Base-by-base conservation (phyloP, 2,888 invertebrate species). In the Philonicus albiceps region DNA sequence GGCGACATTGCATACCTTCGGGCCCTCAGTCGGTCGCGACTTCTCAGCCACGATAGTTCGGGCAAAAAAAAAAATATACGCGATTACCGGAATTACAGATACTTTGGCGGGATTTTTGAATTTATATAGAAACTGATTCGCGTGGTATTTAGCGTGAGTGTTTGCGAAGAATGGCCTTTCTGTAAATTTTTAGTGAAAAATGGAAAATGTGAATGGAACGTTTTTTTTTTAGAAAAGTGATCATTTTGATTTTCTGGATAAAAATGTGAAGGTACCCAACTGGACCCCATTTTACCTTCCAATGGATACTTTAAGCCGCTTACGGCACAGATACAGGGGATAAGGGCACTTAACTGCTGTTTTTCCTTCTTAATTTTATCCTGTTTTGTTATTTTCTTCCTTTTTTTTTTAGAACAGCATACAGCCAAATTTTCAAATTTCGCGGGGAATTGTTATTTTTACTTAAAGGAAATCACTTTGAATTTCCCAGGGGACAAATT, bases 1-100 rank as follows among this genome's bases (percentile, higher is more conserved):
- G 64, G 22, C 7, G 64, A 19, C 34, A 22, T 83, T 83, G 81
- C 81, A 83, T 83, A 83, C 81, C 64, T 83, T 83, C 64, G 16
- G 81, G 81, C 27, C 27, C 22, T 83, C 37, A 83, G 81, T 83
- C 64, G 22, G 64, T 34, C 55, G 64, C 64, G 81, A 37, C 34
- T 34, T 83, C 37, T 19, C 64, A 34, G 13, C 37, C 19, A n/a
- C 64, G 34, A 19, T n/a, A 55, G 80, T 30, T 53, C 53, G 40
- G 31, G 6, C 7, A 13, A 13, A 43, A n/a, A n/a, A n/a, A n/a
- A n/a, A n/a, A n/a, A n/a, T n/a, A n/a, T n/a, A n/a, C n/a, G n/a
- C n/a, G n/a, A n/a, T n/a, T n/a, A n/a, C n/a, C n/a, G n/a, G n/a
- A n/a, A n/a, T n/a, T n/a, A n/a, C n/a, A n/a, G 4, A 13, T 1